Evolutionary conservation across 1,140 invertebrate species (phyloP).

Genomic region (Acromyrmex echinatior): DNA sequence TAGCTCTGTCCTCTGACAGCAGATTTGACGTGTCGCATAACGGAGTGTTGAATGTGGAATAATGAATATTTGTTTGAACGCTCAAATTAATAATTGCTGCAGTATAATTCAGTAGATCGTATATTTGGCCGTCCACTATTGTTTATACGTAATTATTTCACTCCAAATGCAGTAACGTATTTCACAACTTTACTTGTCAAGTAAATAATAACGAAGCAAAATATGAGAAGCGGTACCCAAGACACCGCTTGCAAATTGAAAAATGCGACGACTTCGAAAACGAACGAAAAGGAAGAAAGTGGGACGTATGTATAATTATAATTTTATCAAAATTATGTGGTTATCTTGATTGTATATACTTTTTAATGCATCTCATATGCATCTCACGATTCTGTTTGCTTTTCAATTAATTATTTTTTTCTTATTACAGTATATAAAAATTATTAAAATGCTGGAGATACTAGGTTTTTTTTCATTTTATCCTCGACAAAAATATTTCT

Average conservation of each 20-base stretch:
- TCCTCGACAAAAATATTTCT: neutral
- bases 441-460: neutral
- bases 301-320: slow-evolving; percentile 39
- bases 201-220: neutral
- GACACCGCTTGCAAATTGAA: slow-evolving; percentile 10
- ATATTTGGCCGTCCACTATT: neutral
- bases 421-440: neutral
- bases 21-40: slow-evolving; percentile 2
- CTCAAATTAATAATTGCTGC: neutral
- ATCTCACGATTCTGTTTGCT: neutral
- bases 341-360: neutral
- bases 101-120: neutral
- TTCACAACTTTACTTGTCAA: neutral
- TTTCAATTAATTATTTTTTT: neutral
- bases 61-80: no score
- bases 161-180: neutral
- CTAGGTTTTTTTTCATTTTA: neutral
- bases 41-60: neutral
- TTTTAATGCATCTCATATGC: neutral
- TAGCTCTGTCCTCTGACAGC: neutral
- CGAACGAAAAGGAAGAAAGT: neutral
- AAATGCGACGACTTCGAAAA: neutral
- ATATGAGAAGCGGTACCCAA: slow-evolving; percentile 3
- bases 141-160: no score
- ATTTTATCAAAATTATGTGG: neutral